These are phyloP conservation scores for Mythimna ferrago DNA, from an alignment of 2,888 invertebrate genomes.

Conservation along the genomic window DNA sequence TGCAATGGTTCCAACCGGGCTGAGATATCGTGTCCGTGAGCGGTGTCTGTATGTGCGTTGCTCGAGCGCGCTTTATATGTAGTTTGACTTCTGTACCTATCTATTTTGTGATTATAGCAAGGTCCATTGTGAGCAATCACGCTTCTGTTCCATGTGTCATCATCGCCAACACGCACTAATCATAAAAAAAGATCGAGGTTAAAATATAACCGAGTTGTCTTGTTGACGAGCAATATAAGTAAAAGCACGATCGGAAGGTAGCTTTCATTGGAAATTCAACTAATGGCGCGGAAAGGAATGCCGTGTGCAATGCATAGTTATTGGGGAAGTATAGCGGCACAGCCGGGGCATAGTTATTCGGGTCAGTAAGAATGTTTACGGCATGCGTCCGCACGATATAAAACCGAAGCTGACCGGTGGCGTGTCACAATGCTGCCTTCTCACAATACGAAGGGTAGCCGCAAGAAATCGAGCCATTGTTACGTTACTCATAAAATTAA, in stretches of 20 bases:
- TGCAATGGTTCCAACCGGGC: no score
- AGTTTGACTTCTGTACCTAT: no score
- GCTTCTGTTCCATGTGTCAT: no score
- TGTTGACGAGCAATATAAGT: background rate
- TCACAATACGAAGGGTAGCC: slow-evolving; percentile 51
- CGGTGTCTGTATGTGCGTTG: no score
- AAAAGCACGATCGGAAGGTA: slow-evolving; percentile 26
- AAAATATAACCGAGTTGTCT: no score
- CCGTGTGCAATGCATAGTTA: slow-evolving; percentile 72
- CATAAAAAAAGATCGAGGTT: no score
- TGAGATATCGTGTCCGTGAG: no score
- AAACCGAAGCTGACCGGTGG: slow-evolving; percentile 64
- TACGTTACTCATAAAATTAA: slow-evolving; percentile 46
- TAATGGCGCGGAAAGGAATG: slow-evolving; percentile 71
- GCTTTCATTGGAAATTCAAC: slow-evolving; percentile 66
- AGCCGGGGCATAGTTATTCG: slow-evolving; percentile 71
- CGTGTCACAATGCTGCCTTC: slow-evolving; percentile 62
- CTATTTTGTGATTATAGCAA: no score
- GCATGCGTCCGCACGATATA: slow-evolving; percentile 63
- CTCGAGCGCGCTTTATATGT: no score
- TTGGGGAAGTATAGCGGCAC: slow-evolving; percentile 68
- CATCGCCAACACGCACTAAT: no score
- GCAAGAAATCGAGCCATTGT: slow-evolving; percentile 45
- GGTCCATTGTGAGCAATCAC: no score
- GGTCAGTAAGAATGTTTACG: slow-evolving; percentile 72